phyloP scores from a whole-genome alignment of 30 jellyfish, hydroid and myxozoan genomes.

The Aurelia coerulea region DNA sequence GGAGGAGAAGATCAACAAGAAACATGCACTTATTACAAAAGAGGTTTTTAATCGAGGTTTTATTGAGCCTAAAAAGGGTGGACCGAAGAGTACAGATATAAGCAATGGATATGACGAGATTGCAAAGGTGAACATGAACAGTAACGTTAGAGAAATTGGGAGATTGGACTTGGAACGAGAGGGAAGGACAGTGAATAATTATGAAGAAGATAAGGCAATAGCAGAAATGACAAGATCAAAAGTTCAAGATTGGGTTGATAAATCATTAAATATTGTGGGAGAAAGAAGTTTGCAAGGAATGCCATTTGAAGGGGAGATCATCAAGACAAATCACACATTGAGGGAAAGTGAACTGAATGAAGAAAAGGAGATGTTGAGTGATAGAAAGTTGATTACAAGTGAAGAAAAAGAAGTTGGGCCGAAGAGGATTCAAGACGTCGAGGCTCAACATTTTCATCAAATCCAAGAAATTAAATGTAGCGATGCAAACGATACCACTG shows the following conservation, averaged over 20 bases:
- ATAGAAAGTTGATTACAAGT: background rate
- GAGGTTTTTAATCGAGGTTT: background rate
- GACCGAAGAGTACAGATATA: background rate
- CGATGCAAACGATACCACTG: background rate
- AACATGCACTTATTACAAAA: background rate
- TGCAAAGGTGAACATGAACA: background rate
- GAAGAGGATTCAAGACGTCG: background rate
- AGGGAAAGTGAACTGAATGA: background rate
- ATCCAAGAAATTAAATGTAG: background rate
- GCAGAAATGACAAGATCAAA: slow-evolving; percentile 33
- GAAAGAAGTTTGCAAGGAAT: background rate
- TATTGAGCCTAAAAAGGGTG: background rate
- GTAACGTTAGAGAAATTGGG: too few species aligned
- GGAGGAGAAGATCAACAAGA: background rate
- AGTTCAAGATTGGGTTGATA: slow-evolving; percentile 72
- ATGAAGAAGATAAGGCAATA: background rate
- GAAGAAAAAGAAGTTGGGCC: background rate
- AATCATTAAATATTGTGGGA: slow-evolving; percentile 13
- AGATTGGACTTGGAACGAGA: background rate
- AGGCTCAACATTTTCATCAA: background rate
- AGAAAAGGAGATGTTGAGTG: background rate
- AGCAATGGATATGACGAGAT: background rate
- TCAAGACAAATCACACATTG: background rate
- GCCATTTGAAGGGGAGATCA: background rate
- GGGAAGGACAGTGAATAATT: background rate